Percentiles rank a stretch among this genome's conserved stretches.
Evolutionary conservation across 2,888 invertebrate species (phyloP).

Genomic region (Proisotoma minuta): DNA sequence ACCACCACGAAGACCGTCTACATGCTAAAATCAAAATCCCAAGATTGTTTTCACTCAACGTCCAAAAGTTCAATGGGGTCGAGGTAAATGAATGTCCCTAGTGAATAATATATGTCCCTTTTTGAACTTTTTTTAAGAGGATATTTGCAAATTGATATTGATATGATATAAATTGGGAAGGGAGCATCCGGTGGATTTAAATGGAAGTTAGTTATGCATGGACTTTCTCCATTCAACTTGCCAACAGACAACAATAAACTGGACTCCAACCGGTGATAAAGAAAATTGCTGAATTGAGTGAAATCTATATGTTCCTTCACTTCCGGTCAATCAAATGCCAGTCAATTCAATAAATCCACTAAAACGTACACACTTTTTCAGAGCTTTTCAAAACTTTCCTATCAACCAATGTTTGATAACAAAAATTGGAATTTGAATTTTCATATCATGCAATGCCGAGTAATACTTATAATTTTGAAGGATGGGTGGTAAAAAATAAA

Average conservation of each 20-base stretch:
- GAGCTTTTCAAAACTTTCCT: not conserved
- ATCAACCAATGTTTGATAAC: not conserved
- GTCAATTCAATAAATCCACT: not conserved
- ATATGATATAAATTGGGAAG: not conserved
- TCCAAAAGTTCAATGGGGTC: no score
- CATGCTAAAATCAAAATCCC: no score
- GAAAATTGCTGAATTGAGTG: conserved; percentile 2
- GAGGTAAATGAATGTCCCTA: no score
- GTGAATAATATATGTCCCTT: no score
- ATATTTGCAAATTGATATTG: not conserved
- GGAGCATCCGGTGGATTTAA: not conserved
- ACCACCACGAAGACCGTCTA: no score
- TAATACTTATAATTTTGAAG: not conserved
- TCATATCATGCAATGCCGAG: not conserved
- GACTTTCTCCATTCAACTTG: not conserved
- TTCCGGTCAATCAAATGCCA: not conserved
- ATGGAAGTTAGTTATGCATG: not conserved
- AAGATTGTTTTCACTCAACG: no score
- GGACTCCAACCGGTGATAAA: conserved; percentile 1
- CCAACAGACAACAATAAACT: not conserved
- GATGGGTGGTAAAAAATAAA: not conserved
- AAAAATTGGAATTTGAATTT: not conserved
- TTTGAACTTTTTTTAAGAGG: no score
- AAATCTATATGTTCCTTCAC: not conserved
- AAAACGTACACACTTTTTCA: not conserved